phyloP scores from a whole-genome alignment of 2,888 invertebrate species.

The Lasioglossum leucozonium region DNA sequence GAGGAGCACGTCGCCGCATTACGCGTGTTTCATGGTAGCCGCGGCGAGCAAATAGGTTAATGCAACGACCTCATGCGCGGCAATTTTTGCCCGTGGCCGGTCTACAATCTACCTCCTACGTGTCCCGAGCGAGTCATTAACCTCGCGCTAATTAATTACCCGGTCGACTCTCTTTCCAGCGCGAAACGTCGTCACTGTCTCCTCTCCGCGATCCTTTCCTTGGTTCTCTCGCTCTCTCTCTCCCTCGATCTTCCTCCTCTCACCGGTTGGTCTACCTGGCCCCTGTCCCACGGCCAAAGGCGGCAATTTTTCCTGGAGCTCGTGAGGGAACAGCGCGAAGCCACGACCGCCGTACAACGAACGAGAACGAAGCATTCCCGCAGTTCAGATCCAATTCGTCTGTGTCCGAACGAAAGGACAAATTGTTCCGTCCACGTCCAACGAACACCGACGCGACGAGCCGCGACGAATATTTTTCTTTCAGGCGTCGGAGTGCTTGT shows the following conservation, averaged over 20 bases:
- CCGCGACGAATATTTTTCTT: neutral
- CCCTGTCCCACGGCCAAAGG: constrained; percentile 31
- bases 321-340: neutral
- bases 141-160: constrained; percentile 69
- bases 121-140: constrained; percentile 67
- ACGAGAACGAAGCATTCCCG: neutral
- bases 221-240: neutral
- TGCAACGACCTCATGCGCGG: constrained; percentile 64
- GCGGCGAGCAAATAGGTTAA: constrained; percentile 68
- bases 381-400: neutral
- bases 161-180: constrained; percentile 54
- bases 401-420: neutral
- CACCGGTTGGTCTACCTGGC: neutral
- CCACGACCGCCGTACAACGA: neutral
- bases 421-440: neutral
- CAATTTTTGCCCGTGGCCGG: constrained; percentile 60
- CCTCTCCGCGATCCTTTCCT: constrained; percentile 27
- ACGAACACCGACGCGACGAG: neutral
- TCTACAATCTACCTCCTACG: constrained; percentile 57
- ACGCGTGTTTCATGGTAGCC: constrained; percentile 57
- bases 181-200: constrained; percentile 43
- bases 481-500: neutral
- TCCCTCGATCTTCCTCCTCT: neutral
- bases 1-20: constrained; percentile 31
- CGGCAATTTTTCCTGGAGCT: neutral